Evolutionary conservation across 2,888 invertebrate genomes (phyloP).

Genomic region (Caenorhabditis sp.): DNA sequence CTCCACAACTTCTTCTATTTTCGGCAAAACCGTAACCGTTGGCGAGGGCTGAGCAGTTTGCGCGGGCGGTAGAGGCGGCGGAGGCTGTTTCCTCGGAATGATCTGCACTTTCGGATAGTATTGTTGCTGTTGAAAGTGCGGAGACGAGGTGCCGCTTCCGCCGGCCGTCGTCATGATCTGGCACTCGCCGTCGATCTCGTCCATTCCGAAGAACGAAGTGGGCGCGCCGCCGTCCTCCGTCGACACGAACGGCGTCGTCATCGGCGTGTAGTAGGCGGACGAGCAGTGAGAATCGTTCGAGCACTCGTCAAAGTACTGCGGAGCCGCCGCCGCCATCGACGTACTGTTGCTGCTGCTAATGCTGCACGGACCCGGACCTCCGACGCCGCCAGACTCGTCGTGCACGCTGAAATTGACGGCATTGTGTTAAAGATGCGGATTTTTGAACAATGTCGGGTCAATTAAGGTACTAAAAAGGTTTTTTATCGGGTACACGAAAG

Average conservation of each 20-base stretch:
- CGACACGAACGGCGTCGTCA: constrained; percentile 20
- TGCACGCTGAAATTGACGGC: constrained; percentile 12
- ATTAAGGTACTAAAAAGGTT: too few species aligned
- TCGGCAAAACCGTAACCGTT: too few species aligned
- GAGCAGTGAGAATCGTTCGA: constrained; percentile 6
- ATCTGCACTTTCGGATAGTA: constrained; percentile 21
- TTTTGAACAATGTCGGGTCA: too few species aligned
- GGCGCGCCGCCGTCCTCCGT: constrained; percentile 39
- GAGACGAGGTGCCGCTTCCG: neutral
- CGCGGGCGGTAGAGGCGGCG: too few species aligned
- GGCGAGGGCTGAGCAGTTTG: too few species aligned
- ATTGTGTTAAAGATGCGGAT: too few species aligned
- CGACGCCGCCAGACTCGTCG: constrained; percentile 1
- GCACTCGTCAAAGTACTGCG: constrained; percentile 14
- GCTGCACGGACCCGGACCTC: neutral
- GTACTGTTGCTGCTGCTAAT: neutral
- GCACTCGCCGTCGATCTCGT: constrained; percentile 25
- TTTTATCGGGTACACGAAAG: too few species aligned
- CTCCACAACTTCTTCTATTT: neutral
- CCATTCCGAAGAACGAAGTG: constrained; percentile 43
- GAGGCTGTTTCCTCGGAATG: constrained; percentile 22
- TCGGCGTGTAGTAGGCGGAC: constrained; percentile 20
- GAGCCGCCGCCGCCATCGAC: too few species aligned
- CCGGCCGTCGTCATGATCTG: neutral
- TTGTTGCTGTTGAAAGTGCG: neutral